Percentiles rank a stretch among this genome's conserved stretches.
phyloP scores from a whole-genome alignment of 1,140 invertebrate genomes.

The Leptoteleia sp. region DNA sequence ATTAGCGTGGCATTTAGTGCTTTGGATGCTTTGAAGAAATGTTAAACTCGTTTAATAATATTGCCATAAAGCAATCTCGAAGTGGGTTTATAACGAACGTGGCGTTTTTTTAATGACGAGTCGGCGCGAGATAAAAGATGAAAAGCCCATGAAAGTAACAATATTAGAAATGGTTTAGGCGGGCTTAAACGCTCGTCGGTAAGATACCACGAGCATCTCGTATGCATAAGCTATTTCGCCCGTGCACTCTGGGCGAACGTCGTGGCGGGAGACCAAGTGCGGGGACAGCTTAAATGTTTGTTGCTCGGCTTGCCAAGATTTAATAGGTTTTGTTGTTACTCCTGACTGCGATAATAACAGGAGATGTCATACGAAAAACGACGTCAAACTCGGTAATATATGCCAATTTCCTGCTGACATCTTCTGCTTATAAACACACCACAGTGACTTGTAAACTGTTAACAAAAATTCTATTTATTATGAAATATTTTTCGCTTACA shows the following conservation, averaged over 20 bases:
- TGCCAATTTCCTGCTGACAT: neutral
- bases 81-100: conserved; percentile 29
- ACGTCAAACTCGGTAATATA: neutral
- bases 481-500: too few relatives aligned
- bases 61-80: conserved; percentile 22
- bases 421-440: too few relatives aligned
- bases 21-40: conserved; percentile 7
- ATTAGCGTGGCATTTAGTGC: too few relatives aligned
- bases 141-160: conserved; percentile 55
- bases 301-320: conserved; percentile 59
- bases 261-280: conserved; percentile 12
- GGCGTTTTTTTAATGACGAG: conserved; percentile 52
- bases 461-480: too few relatives aligned
- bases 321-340: conserved; percentile 70
- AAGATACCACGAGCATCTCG: conserved; percentile 63
- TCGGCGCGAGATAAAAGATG: conserved; percentile 47
- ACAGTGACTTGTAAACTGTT: too few relatives aligned
- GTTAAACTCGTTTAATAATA: conserved; percentile 22
- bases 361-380: conserved; percentile 26
- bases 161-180: conserved; percentile 50
- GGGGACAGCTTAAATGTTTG: conserved; percentile 55
- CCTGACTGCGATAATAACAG: conserved; percentile 71
- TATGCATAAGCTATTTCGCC: conserved; percentile 65
- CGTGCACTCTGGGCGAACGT: conserved; percentile 27
- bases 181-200: conserved; percentile 28